Base-by-base conservation (phyloP, 2,888 invertebrate genomes). In the Podotricha telesiphe region DNA sequence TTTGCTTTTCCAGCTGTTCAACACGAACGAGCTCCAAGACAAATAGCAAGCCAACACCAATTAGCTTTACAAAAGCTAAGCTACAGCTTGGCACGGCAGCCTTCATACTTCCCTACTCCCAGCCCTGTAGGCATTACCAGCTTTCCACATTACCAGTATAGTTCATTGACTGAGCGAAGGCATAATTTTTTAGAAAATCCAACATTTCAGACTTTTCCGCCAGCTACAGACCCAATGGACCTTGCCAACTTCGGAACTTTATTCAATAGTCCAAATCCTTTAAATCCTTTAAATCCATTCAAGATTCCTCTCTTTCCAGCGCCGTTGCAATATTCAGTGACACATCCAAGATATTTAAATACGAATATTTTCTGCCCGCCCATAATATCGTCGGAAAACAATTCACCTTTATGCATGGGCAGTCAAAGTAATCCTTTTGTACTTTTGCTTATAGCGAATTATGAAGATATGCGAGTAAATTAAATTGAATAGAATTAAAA, bases 11-110 rank as follows among this genome's bases (percentile, higher is more conserved):
- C 94, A 98, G 98, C 98, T 70, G 98, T 98, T 20, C 98, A 98
- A 83, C 97, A 98, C 86, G 98, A 98, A 87, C 93, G 98, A 73
- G 97, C 98, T 11, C 97, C 98, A 0, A 94, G 98, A 55, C 90
- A 94, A 1, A 80, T 77, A 70, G 78, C 75, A 70, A 82, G 74
- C 58, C 90, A 82, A 73, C 88, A 80, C 79, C 92, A 77, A 82
- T 87, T 80, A 92, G 94, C 88, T 92, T 77, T 92, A 7, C 87
- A 89, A 59, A 88, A 87, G 73, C 80, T 94, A n/a, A 88, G 91
- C 66, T 93, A 94, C 79, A 90, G 86, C 81, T 88, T 90, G 69
- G 71, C 86, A 8, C 81, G 87, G 11, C 87, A 82, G 45, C 83
- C 84, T 55, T 70, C 82, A 17, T 83, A 84, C 63, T 79, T 86